These are phyloP conservation scores for Caiman crocodilus DNA, from an alignment of 2,797 vertebrate genomes.

Conservation along the genomic window DNA sequence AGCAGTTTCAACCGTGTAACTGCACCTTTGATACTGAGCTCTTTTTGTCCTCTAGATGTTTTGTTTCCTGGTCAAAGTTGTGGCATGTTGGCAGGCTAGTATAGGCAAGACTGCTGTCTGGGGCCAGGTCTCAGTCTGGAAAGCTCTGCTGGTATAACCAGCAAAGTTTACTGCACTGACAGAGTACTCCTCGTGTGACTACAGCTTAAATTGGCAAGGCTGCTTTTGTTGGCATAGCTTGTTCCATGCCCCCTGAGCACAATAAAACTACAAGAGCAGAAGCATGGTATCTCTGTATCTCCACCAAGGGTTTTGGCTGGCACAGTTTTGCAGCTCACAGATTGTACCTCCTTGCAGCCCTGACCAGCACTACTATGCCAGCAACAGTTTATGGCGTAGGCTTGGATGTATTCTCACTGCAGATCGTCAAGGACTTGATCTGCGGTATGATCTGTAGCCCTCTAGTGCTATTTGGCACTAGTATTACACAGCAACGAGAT, in stretches of 20 bases:
- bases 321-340: no score
- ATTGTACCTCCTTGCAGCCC: no score
- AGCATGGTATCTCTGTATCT: neutral
- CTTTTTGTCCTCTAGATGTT: neutral
- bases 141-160: neutral
- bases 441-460: no score
- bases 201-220: neutral
- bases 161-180: no score
- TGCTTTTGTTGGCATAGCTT: neutral
- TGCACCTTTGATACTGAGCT: accelerated
- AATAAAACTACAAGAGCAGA: neutral
- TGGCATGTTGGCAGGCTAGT: neutral
- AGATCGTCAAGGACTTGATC: no score
- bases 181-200: neutral
- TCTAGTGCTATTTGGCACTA: no score
- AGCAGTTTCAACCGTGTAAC: neutral
- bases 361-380: no score
- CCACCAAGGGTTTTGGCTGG: neutral
- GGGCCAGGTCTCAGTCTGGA: neutral
- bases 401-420: no score
- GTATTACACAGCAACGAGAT: no score
- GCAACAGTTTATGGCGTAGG: no score
- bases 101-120: neutral
- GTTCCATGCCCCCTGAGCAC: neutral
- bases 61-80: neutral